phyloP scores from a whole-genome alignment of 2,888 invertebrate genomes.

The Galerucella calmariensis region DNA sequence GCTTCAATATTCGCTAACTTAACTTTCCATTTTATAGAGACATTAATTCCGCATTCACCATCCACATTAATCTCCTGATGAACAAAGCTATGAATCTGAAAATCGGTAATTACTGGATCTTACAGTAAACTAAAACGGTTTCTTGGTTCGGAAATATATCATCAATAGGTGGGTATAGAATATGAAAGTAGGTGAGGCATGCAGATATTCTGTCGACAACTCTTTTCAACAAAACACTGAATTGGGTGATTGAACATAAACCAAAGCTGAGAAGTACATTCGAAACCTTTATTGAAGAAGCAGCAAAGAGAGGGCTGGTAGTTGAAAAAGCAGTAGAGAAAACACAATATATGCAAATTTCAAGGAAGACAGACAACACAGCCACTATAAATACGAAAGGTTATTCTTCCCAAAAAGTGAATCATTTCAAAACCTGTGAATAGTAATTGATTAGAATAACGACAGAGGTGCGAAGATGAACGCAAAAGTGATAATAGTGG shows the following conservation, averaged over 20 bases:
- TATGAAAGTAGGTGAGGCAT: slow-evolving; percentile 2
- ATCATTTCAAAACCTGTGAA: not conserved
- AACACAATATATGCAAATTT: no score
- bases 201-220: not conserved
- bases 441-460: not conserved
- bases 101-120: slow-evolving; percentile 39
- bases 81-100: slow-evolving; percentile 38
- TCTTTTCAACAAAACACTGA: no score
- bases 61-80: slow-evolving; percentile 40
- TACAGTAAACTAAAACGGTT: slow-evolving; percentile 24
- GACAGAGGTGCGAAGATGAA: not conserved
- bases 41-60: slow-evolving; percentile 39
- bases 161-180: slow-evolving; percentile 22
- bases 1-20: slow-evolving; percentile 36
- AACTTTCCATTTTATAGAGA: slow-evolving; percentile 43
- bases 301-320: no score
- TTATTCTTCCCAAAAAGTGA: no score
- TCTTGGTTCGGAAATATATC: slow-evolving; percentile 27
- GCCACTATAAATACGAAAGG: no score
- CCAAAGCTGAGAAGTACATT: no score
- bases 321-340: no score
- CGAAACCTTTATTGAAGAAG: no score
- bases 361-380: no score
- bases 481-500: no score
- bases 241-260: no score